phyloP scores from a whole-genome alignment of 2,888 invertebrate genomes.

The Sinopyrophorus schimmeli region DNA sequence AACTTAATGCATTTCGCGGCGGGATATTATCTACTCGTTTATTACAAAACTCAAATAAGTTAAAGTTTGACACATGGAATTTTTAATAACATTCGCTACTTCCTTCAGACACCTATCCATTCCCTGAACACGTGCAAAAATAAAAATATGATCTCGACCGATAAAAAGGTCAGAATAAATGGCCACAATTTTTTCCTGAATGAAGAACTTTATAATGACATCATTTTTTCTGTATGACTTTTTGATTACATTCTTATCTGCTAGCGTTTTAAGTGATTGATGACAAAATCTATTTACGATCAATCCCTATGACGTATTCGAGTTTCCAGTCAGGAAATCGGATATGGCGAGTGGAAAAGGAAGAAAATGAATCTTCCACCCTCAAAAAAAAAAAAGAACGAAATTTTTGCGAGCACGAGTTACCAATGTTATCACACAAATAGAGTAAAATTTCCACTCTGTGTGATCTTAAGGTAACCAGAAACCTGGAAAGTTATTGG shows the following conservation, averaged over 20 bases:
- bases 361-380: constrained; percentile 11
- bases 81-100: constrained; percentile 8
- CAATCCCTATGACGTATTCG: constrained; percentile 34
- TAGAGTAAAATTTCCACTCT: constrained; percentile 18
- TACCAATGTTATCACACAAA: no score
- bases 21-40: constrained; percentile 19
- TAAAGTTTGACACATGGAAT: constrained; percentile 29
- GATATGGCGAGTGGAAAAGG: constrained; percentile 22
- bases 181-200: constrained; percentile 12
- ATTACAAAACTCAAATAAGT: constrained; percentile 29
- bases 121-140: background rate
- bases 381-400: no score
- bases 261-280: constrained; percentile 33
- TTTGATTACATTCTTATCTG: constrained; percentile 29
- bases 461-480: constrained; percentile 17
- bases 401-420: constrained; percentile 19
- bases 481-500: constrained; percentile 8
- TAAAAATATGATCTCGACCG: background rate
- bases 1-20: constrained; percentile 26
- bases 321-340: constrained; percentile 31
- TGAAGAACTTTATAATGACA: constrained; percentile 21
- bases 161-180: constrained; percentile 10
- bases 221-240: constrained; percentile 26
- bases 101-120: background rate
- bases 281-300: constrained; percentile 36